Percentiles rank a stretch among this genome's conserved stretches.
Evolutionary conservation across 2,113 vertebrate species (phyloP).

Genomic region (Caranx melampygus): DNA sequence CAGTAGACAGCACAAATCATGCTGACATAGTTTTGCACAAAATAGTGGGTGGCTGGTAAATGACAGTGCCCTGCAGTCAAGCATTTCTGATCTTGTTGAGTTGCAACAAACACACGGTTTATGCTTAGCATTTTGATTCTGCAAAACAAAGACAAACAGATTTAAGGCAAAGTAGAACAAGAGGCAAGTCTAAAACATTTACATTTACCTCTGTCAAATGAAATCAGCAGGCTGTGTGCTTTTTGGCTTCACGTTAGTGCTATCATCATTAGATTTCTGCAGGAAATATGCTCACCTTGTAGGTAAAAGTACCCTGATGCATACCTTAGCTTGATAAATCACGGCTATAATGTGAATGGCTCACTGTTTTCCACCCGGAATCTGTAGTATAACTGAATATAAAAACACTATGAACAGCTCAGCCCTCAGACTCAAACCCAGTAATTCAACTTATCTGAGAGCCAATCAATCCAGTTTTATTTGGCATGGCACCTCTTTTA

Average conservation of each 20-base stretch:
- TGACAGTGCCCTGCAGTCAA: slow-evolving; percentile 44
- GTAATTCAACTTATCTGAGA: slow-evolving; percentile 69
- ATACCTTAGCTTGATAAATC: slow-evolving; percentile 12
- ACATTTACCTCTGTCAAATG: not conserved
- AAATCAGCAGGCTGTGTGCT: not conserved
- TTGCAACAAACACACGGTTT: slow-evolving; percentile 32
- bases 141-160: slow-evolving; percentile 22
- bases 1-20: slow-evolving; percentile 36
- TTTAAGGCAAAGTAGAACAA: not conserved
- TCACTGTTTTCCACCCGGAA: slow-evolving; percentile 12
- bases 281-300: not conserved
- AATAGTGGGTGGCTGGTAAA: slow-evolving; percentile 32
- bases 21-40: slow-evolving; percentile 39
- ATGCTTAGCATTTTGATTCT: slow-evolving; percentile 17
- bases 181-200: not conserved
- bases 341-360: not conserved
- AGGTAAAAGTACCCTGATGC: not conserved
- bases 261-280: not conserved
- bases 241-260: not conserved
- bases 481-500: slow-evolving; percentile 67
- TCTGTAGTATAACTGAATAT: slow-evolving; percentile 7
- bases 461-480: slow-evolving; percentile 72
- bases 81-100: slow-evolving; percentile 38
- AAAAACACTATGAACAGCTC: slow-evolving; percentile 14
- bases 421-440: slow-evolving; percentile 22